Conservation (phyloP, 2,888 invertebrate species). For the Caenorhabditis sp. region DNA sequence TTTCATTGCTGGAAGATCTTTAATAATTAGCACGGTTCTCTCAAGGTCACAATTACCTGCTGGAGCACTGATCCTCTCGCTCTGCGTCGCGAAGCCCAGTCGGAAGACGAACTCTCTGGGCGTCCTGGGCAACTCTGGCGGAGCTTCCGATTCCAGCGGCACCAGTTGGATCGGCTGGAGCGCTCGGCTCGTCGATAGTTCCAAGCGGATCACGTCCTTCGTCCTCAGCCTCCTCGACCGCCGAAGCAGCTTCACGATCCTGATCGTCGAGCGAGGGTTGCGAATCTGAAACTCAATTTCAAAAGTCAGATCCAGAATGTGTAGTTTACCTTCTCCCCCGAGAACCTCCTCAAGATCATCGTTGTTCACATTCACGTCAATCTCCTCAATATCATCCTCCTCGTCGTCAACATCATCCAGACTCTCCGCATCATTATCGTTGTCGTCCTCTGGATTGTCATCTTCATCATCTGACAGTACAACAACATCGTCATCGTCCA, state of each 20-base stretch:
- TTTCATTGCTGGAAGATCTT: conserved; percentile 51
- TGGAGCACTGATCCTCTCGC: conserved; percentile 66
- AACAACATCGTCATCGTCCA: conserved; percentile 48
- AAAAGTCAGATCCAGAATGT: too few relatives aligned
- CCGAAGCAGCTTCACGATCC: conserved; percentile 67
- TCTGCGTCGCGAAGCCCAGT: conserved; percentile 46
- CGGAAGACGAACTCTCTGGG: conserved; percentile 34
- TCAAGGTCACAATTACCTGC: conserved; percentile 42
- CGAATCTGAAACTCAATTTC: conserved; percentile 51
- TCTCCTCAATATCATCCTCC: conserved; percentile 37
- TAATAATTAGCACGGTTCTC: neutral
- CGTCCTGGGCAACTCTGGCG: conserved; percentile 25
- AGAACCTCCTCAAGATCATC: conserved; percentile 50
- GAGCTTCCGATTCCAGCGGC: conserved; percentile 38
- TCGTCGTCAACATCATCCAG: conserved; percentile 51
- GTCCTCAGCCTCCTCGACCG: conserved; percentile 65
- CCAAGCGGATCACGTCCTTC: conserved; percentile 35
- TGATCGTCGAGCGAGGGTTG: conserved; percentile 62
- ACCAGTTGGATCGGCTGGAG: conserved; percentile 55
- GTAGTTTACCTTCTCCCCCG: conserved; percentile 54
- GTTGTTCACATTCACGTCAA: conserved; percentile 39
- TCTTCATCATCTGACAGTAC: conserved; percentile 38
- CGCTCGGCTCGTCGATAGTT: conserved; percentile 38
- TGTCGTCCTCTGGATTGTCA: conserved; percentile 27
- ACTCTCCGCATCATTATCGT: conserved; percentile 43